These are phyloP conservation scores for Laterallus jamaicensis DNA, from an alignment of 2,113 vertebrate species.

Conservation along the genomic window DNA sequence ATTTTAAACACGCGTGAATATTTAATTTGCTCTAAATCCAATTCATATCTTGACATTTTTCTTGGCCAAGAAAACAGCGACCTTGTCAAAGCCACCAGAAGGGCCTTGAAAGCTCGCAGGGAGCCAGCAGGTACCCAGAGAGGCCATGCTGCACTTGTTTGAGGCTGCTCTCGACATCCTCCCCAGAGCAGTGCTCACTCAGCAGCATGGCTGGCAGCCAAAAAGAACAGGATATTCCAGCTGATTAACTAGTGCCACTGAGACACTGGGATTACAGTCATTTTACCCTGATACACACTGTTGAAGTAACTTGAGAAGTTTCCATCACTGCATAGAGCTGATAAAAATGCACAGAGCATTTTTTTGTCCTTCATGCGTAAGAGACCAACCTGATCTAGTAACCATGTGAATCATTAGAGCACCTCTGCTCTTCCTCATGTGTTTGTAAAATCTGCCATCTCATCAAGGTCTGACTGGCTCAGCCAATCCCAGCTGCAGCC, in stretches of 20 bases:
- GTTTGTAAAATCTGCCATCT: not conserved
- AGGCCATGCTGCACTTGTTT: not conserved
- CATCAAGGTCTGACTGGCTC: not conserved
- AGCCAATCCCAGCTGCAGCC: not conserved
- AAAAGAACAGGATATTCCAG: not conserved
- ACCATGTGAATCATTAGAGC: not conserved
- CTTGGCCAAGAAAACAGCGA: not conserved
- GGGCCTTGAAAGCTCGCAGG: not conserved
- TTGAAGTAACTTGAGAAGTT: conserved; percentile 31
- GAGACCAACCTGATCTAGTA: not conserved
- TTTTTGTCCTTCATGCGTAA: not conserved
- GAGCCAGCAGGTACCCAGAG: not conserved
- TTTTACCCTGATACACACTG: not conserved
- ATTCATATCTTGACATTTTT: not conserved
- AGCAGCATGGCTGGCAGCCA: not conserved
- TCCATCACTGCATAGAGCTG: not conserved
- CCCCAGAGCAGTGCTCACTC: not conserved
- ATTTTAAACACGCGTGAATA: not conserved
- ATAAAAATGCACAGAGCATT: not conserved
- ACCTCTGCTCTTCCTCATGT: not conserved
- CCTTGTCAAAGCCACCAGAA: not conserved
- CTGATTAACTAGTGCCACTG: not conserved
- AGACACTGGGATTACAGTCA: not conserved
- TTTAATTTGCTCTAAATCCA: not conserved
- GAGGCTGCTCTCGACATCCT: not conserved